phyloP scores from a whole-genome alignment of 2,113 vertebrate genomes.

The Neolamprologus sp. region DNA sequence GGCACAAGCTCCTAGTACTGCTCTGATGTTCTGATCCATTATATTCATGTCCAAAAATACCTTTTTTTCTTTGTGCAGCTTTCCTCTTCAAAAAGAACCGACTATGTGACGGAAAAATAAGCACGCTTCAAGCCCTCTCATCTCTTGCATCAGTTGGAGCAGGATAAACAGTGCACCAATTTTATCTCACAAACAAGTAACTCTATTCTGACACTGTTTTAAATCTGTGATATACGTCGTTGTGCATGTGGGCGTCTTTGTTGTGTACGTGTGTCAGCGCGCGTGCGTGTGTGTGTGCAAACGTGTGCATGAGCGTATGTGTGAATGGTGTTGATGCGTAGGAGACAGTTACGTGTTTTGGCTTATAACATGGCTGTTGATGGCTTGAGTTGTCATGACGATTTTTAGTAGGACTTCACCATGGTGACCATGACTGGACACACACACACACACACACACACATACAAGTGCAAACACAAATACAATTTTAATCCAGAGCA shows the following conservation, averaged over 20 bases:
- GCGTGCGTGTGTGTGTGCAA: neutral
- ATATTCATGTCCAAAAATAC: neutral
- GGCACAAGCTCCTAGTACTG: neutral
- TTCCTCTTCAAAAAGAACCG: neutral
- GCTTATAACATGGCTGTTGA: conserved; percentile 58
- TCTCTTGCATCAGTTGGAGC: neutral
- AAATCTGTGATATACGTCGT: conserved; percentile 33
- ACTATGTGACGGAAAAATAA: neutral
- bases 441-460: neutral
- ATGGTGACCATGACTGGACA: conserved; percentile 63
- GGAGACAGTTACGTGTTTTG: conserved; percentile 68
- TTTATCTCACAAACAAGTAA: conserved; percentile 12
- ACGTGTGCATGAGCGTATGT: conserved; percentile 26
- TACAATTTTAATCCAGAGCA: neutral
- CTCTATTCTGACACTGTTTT: conserved; percentile 39
- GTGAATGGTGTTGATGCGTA: conserved; percentile 60
- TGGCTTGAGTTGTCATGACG: conserved; percentile 67
- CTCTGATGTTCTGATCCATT: neutral
- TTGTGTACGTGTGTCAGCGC: conserved; percentile 2
- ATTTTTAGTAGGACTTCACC: conserved; percentile 68
- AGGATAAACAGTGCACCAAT: conserved; percentile 6
- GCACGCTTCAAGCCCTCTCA: neutral
- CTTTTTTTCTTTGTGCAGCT: neutral
- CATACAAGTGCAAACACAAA: neutral
- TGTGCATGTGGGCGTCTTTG: conserved; percentile 19